phyloP scores from a whole-genome alignment of 2,888 invertebrate genomes.

The Oscheius sp. region DNA sequence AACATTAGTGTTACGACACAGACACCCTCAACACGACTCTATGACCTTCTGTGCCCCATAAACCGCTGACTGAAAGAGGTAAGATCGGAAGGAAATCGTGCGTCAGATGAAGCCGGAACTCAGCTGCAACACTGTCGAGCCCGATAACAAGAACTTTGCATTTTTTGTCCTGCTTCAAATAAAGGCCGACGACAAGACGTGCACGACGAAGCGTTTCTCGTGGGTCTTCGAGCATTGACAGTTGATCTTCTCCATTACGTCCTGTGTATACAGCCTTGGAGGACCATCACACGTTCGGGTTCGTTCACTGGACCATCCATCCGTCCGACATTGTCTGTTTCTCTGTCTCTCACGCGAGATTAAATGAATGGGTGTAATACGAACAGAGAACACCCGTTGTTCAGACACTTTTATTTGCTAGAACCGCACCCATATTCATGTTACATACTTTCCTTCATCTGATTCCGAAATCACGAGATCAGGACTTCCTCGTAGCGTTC shows the following conservation, averaged over 20 bases:
- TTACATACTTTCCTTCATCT: background rate
- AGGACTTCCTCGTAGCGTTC: conserved; percentile 55
- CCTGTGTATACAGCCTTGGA: no score
- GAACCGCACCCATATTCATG: no score
- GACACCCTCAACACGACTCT: conserved; percentile 11
- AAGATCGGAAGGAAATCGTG: conserved; percentile 48
- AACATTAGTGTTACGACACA: conserved; percentile 44
- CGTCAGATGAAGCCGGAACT: conserved; percentile 46
- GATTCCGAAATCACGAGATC: conserved; percentile 3
- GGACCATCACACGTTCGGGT: no score
- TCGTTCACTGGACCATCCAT: no score
- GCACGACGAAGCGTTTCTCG: conserved; percentile 48
- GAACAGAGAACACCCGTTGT: no score
- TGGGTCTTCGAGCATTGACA: conserved; percentile 49
- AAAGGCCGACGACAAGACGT: conserved; percentile 41
- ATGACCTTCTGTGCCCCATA: background rate
- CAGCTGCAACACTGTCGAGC: conserved; percentile 51
- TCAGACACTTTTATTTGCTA: no score
- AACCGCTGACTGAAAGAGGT: conserved; percentile 37
- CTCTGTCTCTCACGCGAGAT: no score
- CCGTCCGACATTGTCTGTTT: no score
- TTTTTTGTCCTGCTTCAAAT: conserved; percentile 50
- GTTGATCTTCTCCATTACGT: background rate
- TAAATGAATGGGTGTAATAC: no score
- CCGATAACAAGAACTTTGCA: conserved; percentile 39